Conservation (phyloP, 2,797 vertebrate species). For the Podargus strigoides region DNA sequence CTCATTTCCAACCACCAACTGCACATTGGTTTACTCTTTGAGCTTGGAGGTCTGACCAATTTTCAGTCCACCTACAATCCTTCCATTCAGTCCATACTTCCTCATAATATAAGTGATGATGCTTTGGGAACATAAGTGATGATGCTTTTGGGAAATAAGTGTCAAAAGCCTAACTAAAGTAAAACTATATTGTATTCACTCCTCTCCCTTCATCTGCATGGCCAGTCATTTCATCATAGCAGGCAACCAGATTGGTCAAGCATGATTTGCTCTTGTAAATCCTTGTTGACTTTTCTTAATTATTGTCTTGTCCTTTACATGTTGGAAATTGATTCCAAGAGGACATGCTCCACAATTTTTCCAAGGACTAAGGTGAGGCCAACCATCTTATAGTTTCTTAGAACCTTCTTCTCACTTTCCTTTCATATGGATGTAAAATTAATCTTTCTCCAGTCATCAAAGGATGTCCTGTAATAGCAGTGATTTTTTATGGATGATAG, state of each 20-base stretch:
- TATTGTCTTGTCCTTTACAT: constrained; percentile 19
- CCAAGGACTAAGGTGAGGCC: constrained; percentile 38
- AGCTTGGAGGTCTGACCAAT: background rate
- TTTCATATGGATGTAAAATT: background rate
- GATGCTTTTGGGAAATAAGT: background rate
- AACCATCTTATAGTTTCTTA: background rate
- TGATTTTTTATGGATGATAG: background rate
- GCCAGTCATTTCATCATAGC: background rate
- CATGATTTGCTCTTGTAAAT: background rate
- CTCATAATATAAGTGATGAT: background rate
- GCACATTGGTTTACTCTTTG: background rate
- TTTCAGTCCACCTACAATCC: background rate
- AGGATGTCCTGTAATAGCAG: background rate
- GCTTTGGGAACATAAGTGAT: background rate
- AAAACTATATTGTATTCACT: background rate
- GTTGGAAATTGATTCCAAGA: constrained; percentile 48
- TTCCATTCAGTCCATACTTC: background rate
- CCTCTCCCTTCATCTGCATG: background rate
- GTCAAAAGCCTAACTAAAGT: background rate
- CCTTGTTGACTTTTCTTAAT: background rate
- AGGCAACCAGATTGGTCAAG: background rate
- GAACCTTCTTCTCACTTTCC: background rate
- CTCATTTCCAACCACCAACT: background rate
- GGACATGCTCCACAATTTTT: constrained; percentile 10
- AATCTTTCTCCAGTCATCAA: background rate